Percentiles rank a stretch among this genome's conserved stretches.
phyloP scores from a whole-genome alignment of 1,140 invertebrate species.

The Stegodyphus dumicola region DNA sequence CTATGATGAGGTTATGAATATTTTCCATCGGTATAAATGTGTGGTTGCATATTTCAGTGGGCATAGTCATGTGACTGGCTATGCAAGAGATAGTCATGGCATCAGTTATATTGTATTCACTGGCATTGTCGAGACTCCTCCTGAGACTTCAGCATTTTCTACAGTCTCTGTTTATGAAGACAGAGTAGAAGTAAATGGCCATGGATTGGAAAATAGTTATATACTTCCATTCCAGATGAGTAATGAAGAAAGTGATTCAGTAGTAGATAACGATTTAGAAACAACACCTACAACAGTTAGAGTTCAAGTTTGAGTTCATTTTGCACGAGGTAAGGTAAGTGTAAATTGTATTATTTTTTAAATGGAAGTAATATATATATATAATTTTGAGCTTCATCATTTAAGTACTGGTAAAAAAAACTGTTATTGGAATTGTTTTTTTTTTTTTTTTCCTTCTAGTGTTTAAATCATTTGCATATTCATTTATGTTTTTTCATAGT shows the following conservation, averaged over 20 bases:
- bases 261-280: background rate
- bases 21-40: conserved; percentile 64
- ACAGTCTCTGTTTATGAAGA: conserved; percentile 66
- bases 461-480: background rate
- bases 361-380: background rate
- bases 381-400: background rate
- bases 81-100: conserved; percentile 64
- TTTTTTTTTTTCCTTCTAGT: background rate
- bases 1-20: conserved; percentile 65
- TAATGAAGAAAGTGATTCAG: background rate
- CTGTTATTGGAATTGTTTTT: background rate
- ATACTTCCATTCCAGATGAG: background rate
- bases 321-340: background rate
- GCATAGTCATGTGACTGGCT: conserved; percentile 66
- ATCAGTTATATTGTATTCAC: conserved; percentile 67
- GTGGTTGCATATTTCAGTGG: conserved; percentile 66
- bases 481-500: background rate
- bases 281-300: conserved; percentile 5
- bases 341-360: background rate
- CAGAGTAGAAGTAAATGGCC: conserved; percentile 56
- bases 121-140: conserved; percentile 66
- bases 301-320: conserved; percentile 33
- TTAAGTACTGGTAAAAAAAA: background rate
- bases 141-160: conserved; percentile 65
- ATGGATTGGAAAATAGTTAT: conserved; percentile 62